Evolutionary conservation across 2,113 vertebrate species (phyloP), one percentile per base, ranked within the genome.

Genomic region (Laticauda colubrina): DNA sequence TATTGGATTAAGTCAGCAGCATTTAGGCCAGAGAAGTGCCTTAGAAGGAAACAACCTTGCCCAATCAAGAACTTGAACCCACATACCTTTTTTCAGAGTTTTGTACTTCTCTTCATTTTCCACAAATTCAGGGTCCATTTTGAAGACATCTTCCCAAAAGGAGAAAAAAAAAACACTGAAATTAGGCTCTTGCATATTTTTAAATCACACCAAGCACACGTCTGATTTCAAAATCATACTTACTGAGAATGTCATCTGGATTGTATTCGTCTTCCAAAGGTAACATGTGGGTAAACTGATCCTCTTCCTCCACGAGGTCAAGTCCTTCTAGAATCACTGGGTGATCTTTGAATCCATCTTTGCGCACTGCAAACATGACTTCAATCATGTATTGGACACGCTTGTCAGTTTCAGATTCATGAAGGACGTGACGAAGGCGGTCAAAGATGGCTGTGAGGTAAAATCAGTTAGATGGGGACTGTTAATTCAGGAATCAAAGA

Each of bases 381-480:
- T 99, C 99, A 81, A 99, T 99, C 99, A 99, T 99, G 97, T 99
- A 99, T 95, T 99, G 99, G 91, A 99, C 99, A 51, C 99, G 98
- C 96, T 99, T 99, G 95, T 99, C 99, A 3, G 99, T 99, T 97
- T 99, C 97, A 2, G 99, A 99, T 94, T 99, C 99, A 0, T 99
- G 99, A 15, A 99, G 98, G 95, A 99, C 98, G 94, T 99, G 99
- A 86, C 99, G 98, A 95, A 99, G 98, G 29, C 99, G 98, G 96
- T 99, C 99, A 95, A 99, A 99, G 96, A 99, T 99, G 93, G 99
- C 99, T 99, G 96, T 56, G 93, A 15, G 91, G 86, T 90, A 93
- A 91, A 90, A 95, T 91, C 92, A 93, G 85, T 89, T 81, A 96
- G 64, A 51, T 53, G 45, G 45, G 48, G 54, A 26, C 55, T 23